Percentiles rank a stretch among this genome's conserved stretches.
Conservation (phyloP, 2,797 vertebrate species). For the Anomalospiza imberbis region DNA sequence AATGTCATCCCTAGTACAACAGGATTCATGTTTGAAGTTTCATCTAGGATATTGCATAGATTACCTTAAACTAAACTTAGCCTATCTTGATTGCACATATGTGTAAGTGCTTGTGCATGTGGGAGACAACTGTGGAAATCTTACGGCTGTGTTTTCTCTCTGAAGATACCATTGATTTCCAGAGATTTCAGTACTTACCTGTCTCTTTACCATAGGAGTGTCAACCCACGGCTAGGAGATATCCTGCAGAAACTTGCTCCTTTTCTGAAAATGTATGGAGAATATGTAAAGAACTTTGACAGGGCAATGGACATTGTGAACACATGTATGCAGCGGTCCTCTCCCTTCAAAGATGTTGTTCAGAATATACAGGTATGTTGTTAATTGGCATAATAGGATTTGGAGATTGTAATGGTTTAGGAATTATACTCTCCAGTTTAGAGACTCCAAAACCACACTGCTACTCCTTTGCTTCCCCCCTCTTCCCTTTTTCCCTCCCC, state of each 20-base stretch:
- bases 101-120: not conserved
- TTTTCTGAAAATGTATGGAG: slow-evolving; percentile 98
- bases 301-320: slow-evolving; percentile 93
- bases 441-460: not conserved
- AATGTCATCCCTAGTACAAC: not conserved
- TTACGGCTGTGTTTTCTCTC: not conserved
- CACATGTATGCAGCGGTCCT: slow-evolving; percentile 88
- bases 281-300: slow-evolving; percentile 98
- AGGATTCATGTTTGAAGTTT: not conserved
- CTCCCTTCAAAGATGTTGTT: slow-evolving; percentile 87
- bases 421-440: not conserved
- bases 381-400: not conserved
- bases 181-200: not conserved
- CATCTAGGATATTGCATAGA: not conserved
- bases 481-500: not conserved
- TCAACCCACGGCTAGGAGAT: slow-evolving; percentile 92
- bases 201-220: slow-evolving; percentile 74
- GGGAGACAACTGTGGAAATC: not conserved
- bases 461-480: not conserved
- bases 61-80: not conserved
- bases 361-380: slow-evolving; percentile 88
- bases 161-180: not conserved
- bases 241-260: slow-evolving; percentile 97
- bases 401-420: not conserved
- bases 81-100: not conserved